Evolutionary conservation across 2,888 invertebrate species (phyloP).

Genomic region (Cinara cedri): DNA sequence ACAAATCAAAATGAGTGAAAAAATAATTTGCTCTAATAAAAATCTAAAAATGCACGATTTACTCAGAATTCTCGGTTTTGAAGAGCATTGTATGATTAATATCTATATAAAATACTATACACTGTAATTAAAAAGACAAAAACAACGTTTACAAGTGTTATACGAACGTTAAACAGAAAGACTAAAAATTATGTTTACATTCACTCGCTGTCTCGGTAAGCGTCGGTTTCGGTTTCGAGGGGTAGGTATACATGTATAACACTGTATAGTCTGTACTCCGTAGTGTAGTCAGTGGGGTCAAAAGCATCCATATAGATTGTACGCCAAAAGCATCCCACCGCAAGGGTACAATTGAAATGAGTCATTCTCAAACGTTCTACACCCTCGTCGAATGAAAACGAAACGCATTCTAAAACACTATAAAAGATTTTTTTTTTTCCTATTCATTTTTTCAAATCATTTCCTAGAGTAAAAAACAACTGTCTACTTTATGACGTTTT

Average conservation of each 20-base stretch:
- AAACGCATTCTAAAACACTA: background rate
- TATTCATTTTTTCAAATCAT: slow-evolving; percentile 22
- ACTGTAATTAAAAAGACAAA: too few species aligned
- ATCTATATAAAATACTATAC: background rate
- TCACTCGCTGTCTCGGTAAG: background rate
- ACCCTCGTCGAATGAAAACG: slow-evolving; percentile 32
- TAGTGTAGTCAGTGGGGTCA: background rate
- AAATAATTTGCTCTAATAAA: background rate
- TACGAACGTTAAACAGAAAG: too few species aligned
- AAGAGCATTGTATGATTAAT: too few species aligned
- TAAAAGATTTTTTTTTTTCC: slow-evolving; percentile 8
- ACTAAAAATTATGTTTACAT: background rate
- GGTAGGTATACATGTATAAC: slow-evolving; percentile 9
- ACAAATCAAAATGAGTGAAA: too few species aligned
- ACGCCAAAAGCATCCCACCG: slow-evolving; percentile 14
- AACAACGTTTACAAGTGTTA: too few species aligned
- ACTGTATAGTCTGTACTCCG: too few species aligned
- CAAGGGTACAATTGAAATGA: slow-evolving; percentile 33
- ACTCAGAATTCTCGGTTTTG: too few species aligned
- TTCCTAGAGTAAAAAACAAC: slow-evolving; percentile 13
- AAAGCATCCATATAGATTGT: slow-evolving; percentile 18
- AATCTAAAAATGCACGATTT: too few species aligned
- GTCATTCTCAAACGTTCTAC: slow-evolving; percentile 23
- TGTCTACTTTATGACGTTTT: too few species aligned
- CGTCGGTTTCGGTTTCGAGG: slow-evolving; percentile 12